phyloP scores from a whole-genome alignment of 2,113 vertebrate genomes.

The Odocoileus virginianus region DNA sequence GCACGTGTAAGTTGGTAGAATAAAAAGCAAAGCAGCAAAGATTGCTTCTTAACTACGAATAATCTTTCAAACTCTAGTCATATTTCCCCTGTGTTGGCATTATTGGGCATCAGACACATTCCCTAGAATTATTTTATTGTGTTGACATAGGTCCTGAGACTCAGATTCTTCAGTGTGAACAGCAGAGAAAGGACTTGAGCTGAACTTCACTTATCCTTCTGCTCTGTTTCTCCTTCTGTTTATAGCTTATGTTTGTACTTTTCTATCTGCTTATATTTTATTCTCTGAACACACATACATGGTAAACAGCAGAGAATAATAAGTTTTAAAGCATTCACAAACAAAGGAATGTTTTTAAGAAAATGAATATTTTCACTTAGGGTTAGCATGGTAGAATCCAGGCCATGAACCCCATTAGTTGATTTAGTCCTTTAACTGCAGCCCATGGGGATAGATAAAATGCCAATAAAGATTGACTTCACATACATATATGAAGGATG shows the following conservation, averaged over 20 bases:
- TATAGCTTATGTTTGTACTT: not conserved
- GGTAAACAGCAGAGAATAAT: not conserved
- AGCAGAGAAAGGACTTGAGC: not conserved
- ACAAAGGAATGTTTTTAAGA: not conserved
- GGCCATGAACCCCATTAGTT: not conserved
- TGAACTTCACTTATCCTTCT: not conserved
- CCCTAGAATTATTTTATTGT: not conserved
- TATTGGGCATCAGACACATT: not conserved
- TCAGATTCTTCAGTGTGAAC: not conserved
- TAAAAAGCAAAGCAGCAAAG: not conserved
- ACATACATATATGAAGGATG: not conserved
- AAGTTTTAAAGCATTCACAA: not conserved
- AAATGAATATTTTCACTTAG: slow-evolving; percentile 35
- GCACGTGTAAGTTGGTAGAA: not conserved
- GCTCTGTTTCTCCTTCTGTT: not conserved
- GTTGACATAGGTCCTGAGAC: not conserved
- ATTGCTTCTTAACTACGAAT: not conserved
- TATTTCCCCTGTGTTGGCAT: not conserved
- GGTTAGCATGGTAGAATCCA: not conserved
- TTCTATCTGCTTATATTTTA: slow-evolving; percentile 1
- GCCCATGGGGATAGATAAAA: not conserved
- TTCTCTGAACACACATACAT: not conserved
- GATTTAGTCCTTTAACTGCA: slow-evolving; percentile 3
- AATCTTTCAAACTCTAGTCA: not conserved
- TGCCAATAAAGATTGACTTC: not conserved